Evolutionary conservation across 2,797 vertebrate species (phyloP), one percentile per base, ranked within the genome.

Genomic region (Myioborus melanocephalus): DNA sequence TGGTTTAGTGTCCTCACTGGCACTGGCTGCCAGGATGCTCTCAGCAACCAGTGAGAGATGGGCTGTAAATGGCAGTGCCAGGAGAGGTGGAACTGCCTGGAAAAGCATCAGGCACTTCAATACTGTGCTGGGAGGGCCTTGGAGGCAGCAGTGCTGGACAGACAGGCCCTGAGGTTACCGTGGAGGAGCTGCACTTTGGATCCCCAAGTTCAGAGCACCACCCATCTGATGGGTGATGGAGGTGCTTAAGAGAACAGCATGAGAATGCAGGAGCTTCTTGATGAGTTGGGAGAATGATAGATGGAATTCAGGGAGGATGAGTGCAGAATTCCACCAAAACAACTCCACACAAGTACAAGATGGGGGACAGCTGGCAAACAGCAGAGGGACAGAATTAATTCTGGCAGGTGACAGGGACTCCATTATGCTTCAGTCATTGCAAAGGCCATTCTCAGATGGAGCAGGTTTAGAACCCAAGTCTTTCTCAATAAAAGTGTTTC

Each of bases 341-440:
- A 47, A 27, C 56, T 28, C 75, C 1, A 5, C 32, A 9, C 32
- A 20, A 61, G 32, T n/a, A 18, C 47, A 11, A 43, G 46, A 8
- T 26, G 43, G 32, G 49, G 70, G 18, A 6, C 60, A 44, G 14
- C 3, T 68, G 61, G 20, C 69, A 68, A 81, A 30, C 18, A 41
- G 78, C 66, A 65, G n/a, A 19, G n/a, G 27, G 10, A 19, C 24
- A 43, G 70, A 15, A 63, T 24, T 14, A 41, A 32, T 32, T 34
- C 28, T 56, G 34, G 78, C 53, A 68, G 21, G 19, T 55, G 72
- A 23, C 16, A n/a, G 7, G 37, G 27, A 4, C 37, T 83, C 18
- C 3, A 1, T 52, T 32, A 14, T 6, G 10, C 23, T 27, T 53
- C 9, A 21, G 21, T 39, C 52, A 4, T 12, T 1, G 0, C 46